A percentile compares a stretch with the other conserved stretches of the same genome.
phyloP scores from a whole-genome alignment of 2,113 vertebrate genomes.

The Beaufortia kweichowensis region DNA sequence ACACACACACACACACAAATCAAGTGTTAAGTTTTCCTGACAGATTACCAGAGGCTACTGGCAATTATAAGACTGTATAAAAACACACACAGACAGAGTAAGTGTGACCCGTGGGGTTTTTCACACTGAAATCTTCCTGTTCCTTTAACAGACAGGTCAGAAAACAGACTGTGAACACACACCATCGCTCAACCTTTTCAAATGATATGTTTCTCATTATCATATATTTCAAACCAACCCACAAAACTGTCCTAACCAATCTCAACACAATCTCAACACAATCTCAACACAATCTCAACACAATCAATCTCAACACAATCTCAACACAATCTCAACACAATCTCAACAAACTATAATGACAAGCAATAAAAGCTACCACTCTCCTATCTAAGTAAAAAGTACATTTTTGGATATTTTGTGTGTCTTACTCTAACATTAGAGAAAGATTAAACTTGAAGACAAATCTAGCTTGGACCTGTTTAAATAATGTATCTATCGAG shows the following conservation, averaged over 20 bases:
- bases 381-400: too few species aligned
- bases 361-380: too few species aligned
- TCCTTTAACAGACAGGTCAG: neutral
- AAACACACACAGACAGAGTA: neutral
- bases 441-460: too few species aligned
- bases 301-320: too few species aligned
- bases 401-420: too few species aligned
- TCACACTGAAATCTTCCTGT: conserved; percentile 18
- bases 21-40: neutral
- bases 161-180: conserved; percentile 8
- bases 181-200: neutral
- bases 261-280: too few species aligned
- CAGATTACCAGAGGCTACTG: conserved; percentile 24
- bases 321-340: too few species aligned
- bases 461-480: too few species aligned
- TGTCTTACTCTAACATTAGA: too few species aligned
- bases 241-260: neutral
- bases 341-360: too few species aligned
- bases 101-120: neutral
- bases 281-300: too few species aligned
- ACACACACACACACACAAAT: neutral
- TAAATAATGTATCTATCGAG: too few species aligned
- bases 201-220: neutral
- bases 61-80: neutral
- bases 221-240: neutral